phyloP scores from a whole-genome alignment of 2,113 vertebrate species.

The Aegithalos caudatus region DNA sequence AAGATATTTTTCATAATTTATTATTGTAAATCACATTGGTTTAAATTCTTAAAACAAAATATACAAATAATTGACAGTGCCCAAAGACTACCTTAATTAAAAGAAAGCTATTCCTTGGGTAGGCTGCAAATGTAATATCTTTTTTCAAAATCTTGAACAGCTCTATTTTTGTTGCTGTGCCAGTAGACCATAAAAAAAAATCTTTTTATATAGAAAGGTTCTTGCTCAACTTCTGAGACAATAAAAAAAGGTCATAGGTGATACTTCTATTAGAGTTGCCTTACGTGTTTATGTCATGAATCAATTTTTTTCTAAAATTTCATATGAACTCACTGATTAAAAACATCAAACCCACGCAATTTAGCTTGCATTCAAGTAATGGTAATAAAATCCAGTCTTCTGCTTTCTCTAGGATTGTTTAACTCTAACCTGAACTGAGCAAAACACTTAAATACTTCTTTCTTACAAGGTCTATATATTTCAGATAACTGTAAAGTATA shows the following conservation, averaged over 20 bases:
- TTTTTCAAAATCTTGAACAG: neutral
- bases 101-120: neutral
- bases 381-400: neutral
- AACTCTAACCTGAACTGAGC: neutral
- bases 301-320: neutral
- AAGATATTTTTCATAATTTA: neutral
- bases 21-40: neutral
- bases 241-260: neutral
- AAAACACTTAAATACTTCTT: neutral
- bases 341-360: neutral
- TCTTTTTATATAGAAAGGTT: neutral
- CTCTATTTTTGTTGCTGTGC: neutral
- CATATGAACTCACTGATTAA: neutral
- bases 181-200: neutral
- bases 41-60: neutral
- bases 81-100: neutral
- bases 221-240: neutral
- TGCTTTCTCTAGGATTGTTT: neutral
- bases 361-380: neutral
- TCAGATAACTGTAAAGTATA: neutral
- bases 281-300: neutral
- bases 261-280: neutral
- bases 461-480: neutral
- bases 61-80: neutral
- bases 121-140: neutral